A percentile compares a stretch with the other conserved stretches of the same genome.
Evolutionary conservation across 2,113 vertebrate species (phyloP).

Genomic region (Sitta europaea): DNA sequence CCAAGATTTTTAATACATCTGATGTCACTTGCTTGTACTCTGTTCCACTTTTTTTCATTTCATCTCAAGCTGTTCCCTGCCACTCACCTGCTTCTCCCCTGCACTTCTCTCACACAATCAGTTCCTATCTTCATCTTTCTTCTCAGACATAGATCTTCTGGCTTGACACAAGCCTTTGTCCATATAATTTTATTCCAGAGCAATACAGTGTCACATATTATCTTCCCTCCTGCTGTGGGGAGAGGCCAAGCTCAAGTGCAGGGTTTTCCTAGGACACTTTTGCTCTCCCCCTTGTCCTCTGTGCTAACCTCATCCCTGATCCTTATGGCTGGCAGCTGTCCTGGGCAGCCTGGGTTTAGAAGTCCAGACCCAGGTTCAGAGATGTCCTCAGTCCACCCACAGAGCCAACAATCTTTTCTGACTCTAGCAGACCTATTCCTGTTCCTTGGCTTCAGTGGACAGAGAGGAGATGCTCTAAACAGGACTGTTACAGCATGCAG

Average conservation of each 20-base stretch:
- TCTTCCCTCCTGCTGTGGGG: not conserved
- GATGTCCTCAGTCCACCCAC: not conserved
- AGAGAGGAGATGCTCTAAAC: not conserved
- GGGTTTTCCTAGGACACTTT: not conserved
- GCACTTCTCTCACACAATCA: not conserved
- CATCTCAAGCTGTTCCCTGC: not conserved
- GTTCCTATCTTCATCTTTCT: not conserved
- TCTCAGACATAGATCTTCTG: not conserved
- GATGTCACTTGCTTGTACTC: not conserved
- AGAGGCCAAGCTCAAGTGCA: not conserved
- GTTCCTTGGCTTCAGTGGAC: not conserved
- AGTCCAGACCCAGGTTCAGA: not conserved
- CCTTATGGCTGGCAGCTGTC: not conserved
- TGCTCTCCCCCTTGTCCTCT: not conserved
- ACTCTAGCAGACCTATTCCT: not conserved
- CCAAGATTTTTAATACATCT: not conserved
- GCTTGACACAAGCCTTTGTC: not conserved
- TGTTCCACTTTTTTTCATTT: not conserved
- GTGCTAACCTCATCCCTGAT: not conserved
- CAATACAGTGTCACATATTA: not conserved
- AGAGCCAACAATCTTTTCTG: not conserved
- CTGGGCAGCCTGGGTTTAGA: not conserved
- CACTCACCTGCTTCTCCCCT: not conserved
- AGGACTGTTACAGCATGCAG: not conserved
- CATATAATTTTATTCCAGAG: not conserved